Percentiles rank a stretch among this genome's conserved stretches.
phyloP scores from a whole-genome alignment of 2,888 invertebrate genomes.

The Volucella inflata region DNA sequence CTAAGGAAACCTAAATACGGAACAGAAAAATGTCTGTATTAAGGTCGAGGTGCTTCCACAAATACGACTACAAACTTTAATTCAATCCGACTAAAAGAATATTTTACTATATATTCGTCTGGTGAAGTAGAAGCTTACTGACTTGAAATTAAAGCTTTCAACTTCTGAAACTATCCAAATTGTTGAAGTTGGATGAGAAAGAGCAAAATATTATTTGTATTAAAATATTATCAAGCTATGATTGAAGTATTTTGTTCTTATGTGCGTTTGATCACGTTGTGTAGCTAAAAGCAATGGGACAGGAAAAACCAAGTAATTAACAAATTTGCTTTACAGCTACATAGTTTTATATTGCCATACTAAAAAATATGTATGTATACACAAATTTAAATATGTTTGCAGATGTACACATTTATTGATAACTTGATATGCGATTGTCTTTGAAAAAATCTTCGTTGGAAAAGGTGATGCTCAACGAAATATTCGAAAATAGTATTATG shows the following conservation, averaged over 20 bases:
- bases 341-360: background rate
- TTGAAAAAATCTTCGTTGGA: no score
- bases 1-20: slow-evolving; percentile 2
- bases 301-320: slow-evolving; percentile 5
- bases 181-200: background rate
- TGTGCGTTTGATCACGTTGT: background rate
- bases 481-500: no score
- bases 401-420: no score
- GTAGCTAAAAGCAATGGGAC: background rate
- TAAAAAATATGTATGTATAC: no score
- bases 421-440: no score
- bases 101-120: background rate
- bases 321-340: background rate
- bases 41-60: background rate
- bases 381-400: no score
- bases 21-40: background rate
- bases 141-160: slow-evolving; percentile 4
- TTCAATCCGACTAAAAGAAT: background rate
- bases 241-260: background rate
- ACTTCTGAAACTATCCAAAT: no score
- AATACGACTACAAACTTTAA: background rate
- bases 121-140: background rate
- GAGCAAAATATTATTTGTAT: slow-evolving; percentile 2
- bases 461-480: no score
- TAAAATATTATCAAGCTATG: background rate